These are phyloP conservation scores for Bolinopsis microptera DNA, from an alignment of 37 sponge, comb jelly and placozoan genomes.

Conservation along the genomic window DNA sequence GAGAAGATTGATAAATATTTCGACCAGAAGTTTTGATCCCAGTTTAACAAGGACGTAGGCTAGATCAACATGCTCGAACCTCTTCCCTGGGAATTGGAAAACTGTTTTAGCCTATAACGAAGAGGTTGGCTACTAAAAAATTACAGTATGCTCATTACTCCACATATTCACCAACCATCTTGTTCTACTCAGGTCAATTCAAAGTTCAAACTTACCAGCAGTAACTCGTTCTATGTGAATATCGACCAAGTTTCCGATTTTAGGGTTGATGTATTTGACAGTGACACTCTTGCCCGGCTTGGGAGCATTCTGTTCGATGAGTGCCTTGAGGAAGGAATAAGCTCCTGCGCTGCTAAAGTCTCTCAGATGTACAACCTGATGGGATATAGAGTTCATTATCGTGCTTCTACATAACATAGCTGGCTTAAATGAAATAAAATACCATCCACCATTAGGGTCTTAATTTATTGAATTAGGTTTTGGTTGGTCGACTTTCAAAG, in stretches of 20 bases:
- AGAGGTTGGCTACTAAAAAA: too few relatives aligned
- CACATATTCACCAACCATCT: too few relatives aligned
- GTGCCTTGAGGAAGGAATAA: conserved; percentile 51
- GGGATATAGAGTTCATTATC: background rate
- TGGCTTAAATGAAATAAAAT: background rate
- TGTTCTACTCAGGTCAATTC: too few relatives aligned
- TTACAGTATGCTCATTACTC: too few relatives aligned
- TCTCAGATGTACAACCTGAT: conserved; percentile 23
- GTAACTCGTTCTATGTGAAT: conserved; percentile 7
- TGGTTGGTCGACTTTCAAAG: background rate
- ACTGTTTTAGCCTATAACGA: too few relatives aligned
- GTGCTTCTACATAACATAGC: background rate
- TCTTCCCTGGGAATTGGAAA: background rate
- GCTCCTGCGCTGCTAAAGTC: conserved; percentile 60
- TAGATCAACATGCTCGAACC: conserved; percentile 37
- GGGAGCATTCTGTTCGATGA: conserved; percentile 62
- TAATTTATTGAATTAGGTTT: background rate
- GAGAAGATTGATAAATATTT: conserved; percentile 50
- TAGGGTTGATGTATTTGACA: conserved; percentile 39
- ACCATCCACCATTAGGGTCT: background rate
- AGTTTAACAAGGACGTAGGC: conserved; percentile 6
- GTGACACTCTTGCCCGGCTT: conserved; percentile 18
- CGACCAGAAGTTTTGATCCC: conserved; percentile 44
- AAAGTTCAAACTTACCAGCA: background rate
- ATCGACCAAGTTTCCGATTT: conserved; percentile 47